Evolutionary conservation across 1,140 invertebrate species (phyloP), one percentile per base, ranked within the genome.

Genomic region (Orius insidiosus): DNA sequence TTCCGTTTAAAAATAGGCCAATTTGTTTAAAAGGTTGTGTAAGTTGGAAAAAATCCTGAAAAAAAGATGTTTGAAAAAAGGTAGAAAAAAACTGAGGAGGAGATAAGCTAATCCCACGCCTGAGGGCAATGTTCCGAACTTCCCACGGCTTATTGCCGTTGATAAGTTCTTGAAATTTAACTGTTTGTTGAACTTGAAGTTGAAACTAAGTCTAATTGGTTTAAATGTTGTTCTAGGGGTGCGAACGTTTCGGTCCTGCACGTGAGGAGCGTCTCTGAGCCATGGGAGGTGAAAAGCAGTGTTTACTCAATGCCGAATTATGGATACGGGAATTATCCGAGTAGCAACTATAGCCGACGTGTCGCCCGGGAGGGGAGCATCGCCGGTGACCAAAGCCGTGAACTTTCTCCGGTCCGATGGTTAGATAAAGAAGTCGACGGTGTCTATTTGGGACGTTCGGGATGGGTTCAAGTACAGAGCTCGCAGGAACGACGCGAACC

Each of bases 361-460:
- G 38, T 39, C 7, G 34, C 45, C 11, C 41, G 45, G 1, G 49
- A 47, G 15, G 35, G 36, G 14, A 30, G 13, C 6, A 30, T 18
- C 5, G 35, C 33, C 10, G 46, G 24, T 6, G 45, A 48, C n/a
- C 65, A 61, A 49, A 66, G 64, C 49, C 57, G 70, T 6, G 71
- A 74, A 52, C 55, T 74, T 16, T 74, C 71, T 1, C 71, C 71
- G 5, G 70, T 74, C 2, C 61, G 69, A 47, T 74, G 71, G 71
- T 70, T 68, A 55, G 70, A 74, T 48, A 57, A 65, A 2, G 70
- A 74, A 53, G 70, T 73, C 0, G 69, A 72, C 51, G 70, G 70
- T 2, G 69, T 72, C 4, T 73, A 70, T 50, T 51, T 73, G 4
- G 68, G 67, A 1, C 59, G 68, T 45, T 72, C 70, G 0, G 71